Evolutionary conservation across 2,888 invertebrate genomes (phyloP).

Genomic region (Monochamus alternatus): DNA sequence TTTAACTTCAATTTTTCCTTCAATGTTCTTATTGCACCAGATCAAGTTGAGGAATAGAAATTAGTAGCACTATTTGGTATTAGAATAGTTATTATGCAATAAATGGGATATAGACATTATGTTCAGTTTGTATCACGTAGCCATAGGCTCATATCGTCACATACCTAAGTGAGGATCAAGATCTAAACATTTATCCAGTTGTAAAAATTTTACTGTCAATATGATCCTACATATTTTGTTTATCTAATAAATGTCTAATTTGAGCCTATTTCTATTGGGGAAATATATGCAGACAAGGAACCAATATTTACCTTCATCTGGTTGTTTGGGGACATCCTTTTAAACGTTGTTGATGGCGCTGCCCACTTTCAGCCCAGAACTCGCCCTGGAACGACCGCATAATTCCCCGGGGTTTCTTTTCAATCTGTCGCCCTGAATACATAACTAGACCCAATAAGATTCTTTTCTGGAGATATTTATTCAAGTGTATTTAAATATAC

Average conservation of each 20-base stretch:
- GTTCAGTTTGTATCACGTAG: too few relatives aligned
- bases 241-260: neutral
- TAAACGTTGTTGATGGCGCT: constrained; percentile 34
- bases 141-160: too few relatives aligned
- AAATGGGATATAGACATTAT: too few relatives aligned
- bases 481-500: constrained; percentile 48
- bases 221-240: too few relatives aligned
- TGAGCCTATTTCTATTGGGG: neutral
- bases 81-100: too few relatives aligned
- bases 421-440: constrained; percentile 62
- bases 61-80: too few relatives aligned
- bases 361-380: constrained; percentile 36
- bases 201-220: too few relatives aligned
- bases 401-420: constrained; percentile 63
- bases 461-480: constrained; percentile 49
- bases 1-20: too few relatives aligned
- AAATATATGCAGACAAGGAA: neutral
- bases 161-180: too few relatives aligned
- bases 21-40: too few relatives aligned
- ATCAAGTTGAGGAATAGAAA: too few relatives aligned
- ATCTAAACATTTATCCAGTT: too few relatives aligned
- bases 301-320: constrained; percentile 18
- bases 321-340: constrained; percentile 20
- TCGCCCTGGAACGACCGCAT: constrained; percentile 38
- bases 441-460: constrained; percentile 54